Evolutionary conservation across 2,113 vertebrate species (phyloP).

Genomic region (Salminus brasiliensis): DNA sequence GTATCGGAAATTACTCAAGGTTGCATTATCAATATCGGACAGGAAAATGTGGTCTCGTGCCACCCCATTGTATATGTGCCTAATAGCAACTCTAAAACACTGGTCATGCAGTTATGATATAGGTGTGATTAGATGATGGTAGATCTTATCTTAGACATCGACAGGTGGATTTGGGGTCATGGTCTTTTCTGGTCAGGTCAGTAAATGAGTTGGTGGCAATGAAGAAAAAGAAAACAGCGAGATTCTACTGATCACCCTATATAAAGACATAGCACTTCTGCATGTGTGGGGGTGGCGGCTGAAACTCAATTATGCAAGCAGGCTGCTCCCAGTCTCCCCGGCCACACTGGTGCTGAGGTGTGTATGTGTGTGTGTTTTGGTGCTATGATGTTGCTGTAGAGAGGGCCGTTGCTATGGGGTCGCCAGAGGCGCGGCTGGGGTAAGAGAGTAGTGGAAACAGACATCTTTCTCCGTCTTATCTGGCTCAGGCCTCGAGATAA

Average conservation of each 20-base stretch:
- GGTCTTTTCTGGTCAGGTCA: neutral
- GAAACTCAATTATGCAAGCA: neutral
- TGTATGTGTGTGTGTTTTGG: too few species aligned
- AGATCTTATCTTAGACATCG: neutral
- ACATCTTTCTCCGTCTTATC: neutral
- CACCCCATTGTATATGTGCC: neutral
- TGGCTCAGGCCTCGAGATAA: neutral
- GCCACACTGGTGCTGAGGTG: neutral
- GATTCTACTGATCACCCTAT: neutral
- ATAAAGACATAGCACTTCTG: neutral
- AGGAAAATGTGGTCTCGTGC: too few species aligned
- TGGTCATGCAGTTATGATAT: neutral
- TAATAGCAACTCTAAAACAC: neutral
- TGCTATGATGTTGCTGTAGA: neutral
- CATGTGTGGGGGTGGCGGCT: neutral
- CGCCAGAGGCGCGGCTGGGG: neutral
- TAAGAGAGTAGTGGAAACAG: slow-evolving; percentile 2
- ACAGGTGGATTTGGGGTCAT: neutral
- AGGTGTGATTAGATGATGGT: neutral
- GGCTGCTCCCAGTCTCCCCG: neutral
- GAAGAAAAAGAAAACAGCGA: neutral
- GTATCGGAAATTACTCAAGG: too few species aligned
- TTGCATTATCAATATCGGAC: too few species aligned
- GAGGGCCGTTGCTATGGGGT: neutral
- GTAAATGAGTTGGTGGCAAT: neutral